Base-by-base conservation (phyloP, 1,140 invertebrate species). In the Megalopta genalis region DNA sequence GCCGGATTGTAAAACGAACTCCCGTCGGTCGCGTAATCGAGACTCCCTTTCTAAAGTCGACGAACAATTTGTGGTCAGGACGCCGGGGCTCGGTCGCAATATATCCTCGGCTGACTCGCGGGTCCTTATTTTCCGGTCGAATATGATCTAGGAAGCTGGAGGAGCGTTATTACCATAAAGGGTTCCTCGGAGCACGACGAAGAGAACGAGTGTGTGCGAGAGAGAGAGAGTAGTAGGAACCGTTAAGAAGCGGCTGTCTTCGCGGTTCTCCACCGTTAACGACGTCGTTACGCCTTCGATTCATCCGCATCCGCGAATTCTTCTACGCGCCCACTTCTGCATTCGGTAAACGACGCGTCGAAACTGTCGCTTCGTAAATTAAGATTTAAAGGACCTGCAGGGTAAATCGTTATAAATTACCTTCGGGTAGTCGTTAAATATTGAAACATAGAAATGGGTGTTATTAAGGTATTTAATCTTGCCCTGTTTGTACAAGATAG, bases 241-340 rank as follows among this genome's bases (percentile, higher is more conserved):
- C 57, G 82, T 82, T 78, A 84, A 86, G 75, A 86, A 75, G 67
- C 46, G 73, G 42, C 60, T 74, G 85, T 77, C 79, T 87, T 68
- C 75, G 83, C 66, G 78, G 77, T 77, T 80, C 71, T 74, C 64
- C 72, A 52, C 73, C 82, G 80, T 86, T 87, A 87, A 87, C 86
- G 86, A 87, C 86, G 75, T 87, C 78, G 84, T 88, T 88, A 86
- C 78, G 76, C 60, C 57, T 66, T 66, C 79, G 82, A 80, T 81
- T 32, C 64, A 73, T 85, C 64, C 75, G 66, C 82, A 84, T 81
- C 63, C 49, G 64, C 59, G 18, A 46, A 75, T 32, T 77, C 81
- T n/a, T n/a, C n/a, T n/a, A n/a, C n/a, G n/a, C n/a, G n/a, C 7
- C 39, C 39, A 42, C 9, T 10, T 42, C 3, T 4, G 32, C 32